Evolutionary conservation across 2,113 vertebrate genomes (phyloP).

Genomic region (Pagrus major): DNA sequence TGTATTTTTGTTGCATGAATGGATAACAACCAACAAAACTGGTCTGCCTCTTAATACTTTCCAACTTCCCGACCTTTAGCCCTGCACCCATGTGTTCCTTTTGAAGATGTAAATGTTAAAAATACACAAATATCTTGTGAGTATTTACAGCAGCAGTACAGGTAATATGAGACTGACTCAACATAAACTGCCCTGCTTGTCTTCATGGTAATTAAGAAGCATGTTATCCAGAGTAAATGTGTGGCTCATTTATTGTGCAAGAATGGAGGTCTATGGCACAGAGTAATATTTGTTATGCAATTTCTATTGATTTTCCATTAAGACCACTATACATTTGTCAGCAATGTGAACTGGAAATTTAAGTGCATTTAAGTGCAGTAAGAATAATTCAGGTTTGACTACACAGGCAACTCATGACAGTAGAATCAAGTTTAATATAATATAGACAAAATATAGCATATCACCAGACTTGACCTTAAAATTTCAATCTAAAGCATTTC

Average conservation of each 20-base stretch:
- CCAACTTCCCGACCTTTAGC: background rate
- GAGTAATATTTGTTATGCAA: too few species aligned
- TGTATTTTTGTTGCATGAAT: background rate
- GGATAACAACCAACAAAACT: too few species aligned
- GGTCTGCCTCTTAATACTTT: background rate
- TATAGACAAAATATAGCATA: background rate
- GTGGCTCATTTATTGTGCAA: background rate
- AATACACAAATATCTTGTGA: background rate
- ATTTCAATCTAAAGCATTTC: background rate
- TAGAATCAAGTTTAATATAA: too few species aligned
- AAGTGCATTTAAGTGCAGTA: too few species aligned
- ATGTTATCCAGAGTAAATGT: background rate
- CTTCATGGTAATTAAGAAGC: background rate
- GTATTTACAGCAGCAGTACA: too few species aligned
- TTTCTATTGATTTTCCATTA: too few species aligned
- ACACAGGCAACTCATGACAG: too few species aligned
- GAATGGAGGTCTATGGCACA: background rate
- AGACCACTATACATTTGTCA: too few species aligned
- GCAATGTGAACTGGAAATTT: too few species aligned
- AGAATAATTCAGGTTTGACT: background rate
- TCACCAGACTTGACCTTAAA: background rate
- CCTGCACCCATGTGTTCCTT: background rate
- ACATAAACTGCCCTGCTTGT: background rate
- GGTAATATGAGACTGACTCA: too few species aligned
- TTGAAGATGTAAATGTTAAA: background rate